Evolutionary conservation across 2,797 vertebrate genomes (phyloP), one percentile per base, ranked within the genome.

Genomic region (Danio albolineatus): DNA sequence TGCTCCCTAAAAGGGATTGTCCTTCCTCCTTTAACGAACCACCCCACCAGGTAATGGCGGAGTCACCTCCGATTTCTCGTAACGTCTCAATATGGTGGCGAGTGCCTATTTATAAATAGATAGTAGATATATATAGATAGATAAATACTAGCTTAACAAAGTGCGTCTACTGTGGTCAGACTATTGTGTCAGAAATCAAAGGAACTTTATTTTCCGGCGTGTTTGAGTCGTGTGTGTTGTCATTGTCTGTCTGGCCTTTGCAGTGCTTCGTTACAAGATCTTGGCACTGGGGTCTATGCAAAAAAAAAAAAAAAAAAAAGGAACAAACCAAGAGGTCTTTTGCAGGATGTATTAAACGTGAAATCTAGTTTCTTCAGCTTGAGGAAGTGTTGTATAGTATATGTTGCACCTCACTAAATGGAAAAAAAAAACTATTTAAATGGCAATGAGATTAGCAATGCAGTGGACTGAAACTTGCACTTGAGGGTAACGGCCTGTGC

Each of bases 51-150:
- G 76, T 78, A 78, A 8, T 5, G 76, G 43, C 53, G 54, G 64
- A 61, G 72, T 43, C 48, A 39, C 43, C 21, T 21, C 56, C 39
- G 12, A 88, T 93, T 94, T 93, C 91, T 94, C 90, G 93, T 94
- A 36, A 56, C 7, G 62, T 94, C 94, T 90, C 86, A 95, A 95
- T 84, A 96, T 94, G 92, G 92, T 94, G 95, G 94, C 95, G 91
- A 95, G 95, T 97, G 96, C 96, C 97, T 99, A 83, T 83, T 76
- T 83, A 84, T 83, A 78, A 78, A 85, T 73, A 79, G 8, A 79
- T 79, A 69, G 54, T 72, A 76, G 36, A 73, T 49, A 80, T 61
- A 28, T 28, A 82, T 54, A 80, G n/a, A 82, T 66, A 78, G 28
- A 82, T 28, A 82, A 19, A 80, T 67, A 75, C 91, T 87, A 92